Percentiles rank a stretch among this genome's conserved stretches.
phyloP scores from a whole-genome alignment of 1,140 invertebrate genomes.

The Nephotettix cincticeps region DNA sequence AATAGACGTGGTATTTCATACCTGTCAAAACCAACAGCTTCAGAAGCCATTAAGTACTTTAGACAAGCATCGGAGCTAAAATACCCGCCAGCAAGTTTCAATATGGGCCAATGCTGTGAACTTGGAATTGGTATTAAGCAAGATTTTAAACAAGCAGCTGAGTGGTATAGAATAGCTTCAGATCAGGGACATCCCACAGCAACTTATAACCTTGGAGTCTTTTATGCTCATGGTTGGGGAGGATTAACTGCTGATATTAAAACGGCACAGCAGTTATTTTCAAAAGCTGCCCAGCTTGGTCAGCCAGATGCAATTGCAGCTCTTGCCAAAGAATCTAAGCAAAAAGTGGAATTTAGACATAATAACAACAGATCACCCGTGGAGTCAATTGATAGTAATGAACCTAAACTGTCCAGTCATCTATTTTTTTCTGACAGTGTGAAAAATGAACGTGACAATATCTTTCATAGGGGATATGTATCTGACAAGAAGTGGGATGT shows the following conservation, averaged over 20 bases:
- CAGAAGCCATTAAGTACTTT: conserved; percentile 50
- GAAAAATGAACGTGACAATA: background rate
- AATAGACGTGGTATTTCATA: conserved; percentile 47
- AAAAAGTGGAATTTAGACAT: background rate
- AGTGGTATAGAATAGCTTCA: conserved; percentile 58
- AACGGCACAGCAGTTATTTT: conserved; percentile 53
- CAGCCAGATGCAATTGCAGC: conserved; percentile 56
- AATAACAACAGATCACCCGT: too few relatives aligned
- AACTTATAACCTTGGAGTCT: conserved; percentile 63
- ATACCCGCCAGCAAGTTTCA: conserved; percentile 58
- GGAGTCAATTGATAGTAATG: too few relatives aligned
- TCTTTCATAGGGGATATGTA: background rate
- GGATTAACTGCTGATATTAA: conserved; percentile 50
- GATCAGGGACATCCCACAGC: conserved; percentile 57
- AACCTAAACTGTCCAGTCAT: too few relatives aligned
- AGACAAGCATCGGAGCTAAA: conserved; percentile 54
- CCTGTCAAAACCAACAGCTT: conserved; percentile 44
- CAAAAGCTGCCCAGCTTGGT: conserved; percentile 57
- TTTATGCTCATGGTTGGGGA: conserved; percentile 60
- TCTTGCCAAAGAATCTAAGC: conserved; percentile 39
- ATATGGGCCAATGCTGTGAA: conserved; percentile 62
- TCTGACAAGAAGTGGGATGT: background rate
- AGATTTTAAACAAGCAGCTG: conserved; percentile 57
- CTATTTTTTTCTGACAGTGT: too few relatives aligned
- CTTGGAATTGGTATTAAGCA: conserved; percentile 57